These are phyloP conservation scores for Homarus americanus DNA, from an alignment of 1,140 invertebrate species.

Conservation along the genomic window DNA sequence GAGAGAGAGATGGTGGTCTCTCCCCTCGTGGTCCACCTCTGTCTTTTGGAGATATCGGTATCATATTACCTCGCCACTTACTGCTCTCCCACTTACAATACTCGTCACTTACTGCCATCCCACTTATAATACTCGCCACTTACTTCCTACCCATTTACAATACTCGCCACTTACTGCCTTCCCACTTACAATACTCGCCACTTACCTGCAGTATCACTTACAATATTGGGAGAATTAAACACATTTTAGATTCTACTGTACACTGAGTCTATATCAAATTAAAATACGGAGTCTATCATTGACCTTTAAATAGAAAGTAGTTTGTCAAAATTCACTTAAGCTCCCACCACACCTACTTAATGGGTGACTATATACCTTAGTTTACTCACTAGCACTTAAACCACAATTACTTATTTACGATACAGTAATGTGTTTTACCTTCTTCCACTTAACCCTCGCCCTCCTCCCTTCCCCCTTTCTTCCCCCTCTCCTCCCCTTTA, in stretches of 20 bases:
- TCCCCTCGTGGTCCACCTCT: not conserved
- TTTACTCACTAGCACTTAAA: no score
- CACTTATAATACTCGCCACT: slow-evolving; percentile 11
- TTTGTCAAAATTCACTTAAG: no score
- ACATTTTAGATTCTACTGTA: no score
- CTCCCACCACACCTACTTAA: no score
- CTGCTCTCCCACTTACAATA: not conserved
- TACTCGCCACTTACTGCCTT: not conserved
- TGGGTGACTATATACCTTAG: no score
- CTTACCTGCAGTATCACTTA: no score
- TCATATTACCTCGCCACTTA: not conserved
- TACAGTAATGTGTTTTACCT: no score
- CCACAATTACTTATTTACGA: no score
- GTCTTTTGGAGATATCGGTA: not conserved
- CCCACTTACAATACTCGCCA: not conserved
- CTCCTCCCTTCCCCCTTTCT: not conserved
- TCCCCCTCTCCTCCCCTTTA: not conserved
- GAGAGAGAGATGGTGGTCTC: not conserved
- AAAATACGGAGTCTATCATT: no score
- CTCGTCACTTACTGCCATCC: not conserved
- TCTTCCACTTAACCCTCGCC: not conserved
- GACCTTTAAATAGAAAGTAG: no score
- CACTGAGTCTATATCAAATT: no score
- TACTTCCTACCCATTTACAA: not conserved
- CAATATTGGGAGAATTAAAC: no score